Evolutionary conservation across 1,140 invertebrate genomes (phyloP).

Genomic region (Mya arenaria): DNA sequence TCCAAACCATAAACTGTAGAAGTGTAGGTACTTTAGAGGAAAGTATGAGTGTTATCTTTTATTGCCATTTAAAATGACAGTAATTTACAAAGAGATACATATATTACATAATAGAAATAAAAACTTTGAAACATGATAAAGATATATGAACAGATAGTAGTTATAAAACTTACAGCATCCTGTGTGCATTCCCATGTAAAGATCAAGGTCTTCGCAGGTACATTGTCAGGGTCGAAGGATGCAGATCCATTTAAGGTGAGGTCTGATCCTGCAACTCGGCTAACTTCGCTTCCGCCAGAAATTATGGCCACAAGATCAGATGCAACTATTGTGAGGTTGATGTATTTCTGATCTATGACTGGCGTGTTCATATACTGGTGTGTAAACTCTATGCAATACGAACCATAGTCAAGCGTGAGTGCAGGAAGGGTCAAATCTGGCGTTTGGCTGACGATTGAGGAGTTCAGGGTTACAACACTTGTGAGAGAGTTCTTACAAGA

Average conservation of each 20-base stretch:
- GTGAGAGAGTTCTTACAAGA: constrained; percentile 39
- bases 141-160: neutral
- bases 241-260: constrained; percentile 63
- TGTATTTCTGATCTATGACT: constrained; percentile 52
- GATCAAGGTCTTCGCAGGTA: constrained; percentile 32
- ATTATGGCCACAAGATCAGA: constrained; percentile 66
- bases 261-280: constrained; percentile 7
- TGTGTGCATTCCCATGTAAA: constrained; percentile 69
- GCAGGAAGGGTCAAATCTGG: constrained; percentile 48
- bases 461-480: constrained; percentile 23
- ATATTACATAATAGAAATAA: neutral
- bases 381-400: constrained; percentile 66
- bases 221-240: constrained; percentile 71
- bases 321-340: constrained; percentile 61
- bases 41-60: neutral
- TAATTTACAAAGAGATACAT: neutral
- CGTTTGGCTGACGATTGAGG: constrained; percentile 34
- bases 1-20: no score
- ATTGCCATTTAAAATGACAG: neutral
- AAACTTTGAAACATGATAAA: neutral
- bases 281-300: constrained; percentile 58
- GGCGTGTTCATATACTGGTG: constrained; percentile 67
- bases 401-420: constrained; percentile 43
- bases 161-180: constrained; percentile 42
- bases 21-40: no score